Conservation (phyloP, 2,888 invertebrate genomes). For the Buathra laborator region DNA sequence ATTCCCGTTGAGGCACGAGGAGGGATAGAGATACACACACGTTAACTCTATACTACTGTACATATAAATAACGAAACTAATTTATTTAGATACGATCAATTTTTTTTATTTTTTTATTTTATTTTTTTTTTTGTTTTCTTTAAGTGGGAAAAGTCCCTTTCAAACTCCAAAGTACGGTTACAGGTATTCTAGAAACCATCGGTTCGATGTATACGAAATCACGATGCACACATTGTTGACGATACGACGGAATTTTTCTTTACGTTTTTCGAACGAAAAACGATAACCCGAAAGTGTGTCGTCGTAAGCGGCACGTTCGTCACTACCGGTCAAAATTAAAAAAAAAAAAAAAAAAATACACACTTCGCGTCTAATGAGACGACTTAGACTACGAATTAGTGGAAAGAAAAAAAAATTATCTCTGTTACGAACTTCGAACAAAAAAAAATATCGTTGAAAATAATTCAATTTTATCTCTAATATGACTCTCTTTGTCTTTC, state of each 20-base stretch:
- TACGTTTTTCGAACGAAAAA: not conserved
- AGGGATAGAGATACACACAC: slow-evolving; percentile 34
- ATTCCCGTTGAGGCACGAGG: not conserved
- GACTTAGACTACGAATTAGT: not conserved
- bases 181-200: slow-evolving; percentile 22
- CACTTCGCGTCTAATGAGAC: slow-evolving; percentile 3
- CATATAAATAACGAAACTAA: slow-evolving; percentile 67
- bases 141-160: slow-evolving; percentile 10
- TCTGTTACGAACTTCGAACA: not conserved
- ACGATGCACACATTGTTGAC: not conserved
- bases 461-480: slow-evolving; percentile 46
- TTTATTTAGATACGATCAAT: slow-evolving; percentile 64
- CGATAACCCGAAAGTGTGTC: not conserved
- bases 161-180: slow-evolving; percentile 44
- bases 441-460: slow-evolving; percentile 36
- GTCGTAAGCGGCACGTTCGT: slow-evolving; percentile 19
- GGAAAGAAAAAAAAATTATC: not conserved
- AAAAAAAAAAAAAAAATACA: not conserved
- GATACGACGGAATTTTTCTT: not conserved
- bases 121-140: not conserved
- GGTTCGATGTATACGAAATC: slow-evolving; percentile 10
- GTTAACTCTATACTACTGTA: slow-evolving; percentile 58
- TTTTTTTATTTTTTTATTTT: slow-evolving; percentile 53
- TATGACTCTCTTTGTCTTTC: slow-evolving; percentile 27
- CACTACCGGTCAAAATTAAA: not conserved